Base-by-base conservation (phyloP, 2,113 vertebrate genomes). In the Amblyornis subalaris region DNA sequence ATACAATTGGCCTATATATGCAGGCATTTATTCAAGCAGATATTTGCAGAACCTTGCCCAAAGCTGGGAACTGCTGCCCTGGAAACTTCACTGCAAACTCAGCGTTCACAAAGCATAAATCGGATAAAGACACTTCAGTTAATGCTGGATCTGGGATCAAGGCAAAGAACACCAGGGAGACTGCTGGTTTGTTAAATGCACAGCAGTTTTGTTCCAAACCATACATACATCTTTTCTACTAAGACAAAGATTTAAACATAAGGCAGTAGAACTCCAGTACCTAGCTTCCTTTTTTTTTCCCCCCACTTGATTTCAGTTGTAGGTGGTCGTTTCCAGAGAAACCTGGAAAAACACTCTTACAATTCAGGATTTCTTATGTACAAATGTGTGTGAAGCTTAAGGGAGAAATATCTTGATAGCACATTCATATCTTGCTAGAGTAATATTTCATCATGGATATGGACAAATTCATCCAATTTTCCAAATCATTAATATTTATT, bases 401-500 rank as follows among this genome's bases (percentile, higher is more conserved):
- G 28, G 42, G 16, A 65, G 21, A 83, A 92, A 75, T 45, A 61
- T 33, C 88, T 89, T 64, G 57, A 67, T 77, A 53, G 33, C 9
- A 50, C 18, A 28, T 92, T 73, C 22, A 15, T 53, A 58, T 91
- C 92, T 92, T 85, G 51, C 57, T 61, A 74, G 55, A 88, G 44
- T 62, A 85, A 45, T 75, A 86, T 84, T 91, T 96, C 60, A 66
- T 80, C 8, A 0, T 51, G 28, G 51, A 73, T 76, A 94, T 50
- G 62, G 79, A 85, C 28, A 92, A 95, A 96, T 81, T 51, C 9
- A 85, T 58, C 47, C 48, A 77, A 62, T 95, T 91, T 94, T 90
- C 70, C 65, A 94, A 92, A 82, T 72, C 24, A 84, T 94, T 76
- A 87, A 36, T 88, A 88, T 88, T 94, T 94, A 77, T 64, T 88